Evolutionary conservation across 2,888 invertebrate genomes (phyloP).

Genomic region (Polydrusus tereticollis): DNA sequence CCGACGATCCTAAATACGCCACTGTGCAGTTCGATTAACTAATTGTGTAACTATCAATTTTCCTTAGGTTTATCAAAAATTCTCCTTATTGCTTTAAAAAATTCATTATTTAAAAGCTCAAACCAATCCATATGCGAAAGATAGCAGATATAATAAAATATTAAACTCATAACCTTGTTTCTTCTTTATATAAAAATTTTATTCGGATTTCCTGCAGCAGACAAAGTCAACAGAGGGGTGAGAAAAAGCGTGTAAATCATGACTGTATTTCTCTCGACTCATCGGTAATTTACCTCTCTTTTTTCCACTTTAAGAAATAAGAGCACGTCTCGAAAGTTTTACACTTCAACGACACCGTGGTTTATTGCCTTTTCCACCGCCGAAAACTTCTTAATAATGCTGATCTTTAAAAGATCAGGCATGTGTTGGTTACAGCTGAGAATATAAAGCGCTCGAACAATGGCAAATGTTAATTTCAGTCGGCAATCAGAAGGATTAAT

Average conservation of each 20-base stretch:
- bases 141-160: slow-evolving; percentile 17
- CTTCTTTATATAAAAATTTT: slow-evolving; percentile 1
- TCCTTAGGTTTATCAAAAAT: neutral
- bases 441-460: slow-evolving; percentile 60
- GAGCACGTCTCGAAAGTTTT: slow-evolving; percentile 61
- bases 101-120: neutral
- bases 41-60: neutral
- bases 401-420: slow-evolving; percentile 64
- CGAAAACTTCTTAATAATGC: slow-evolving; percentile 59
- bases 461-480: slow-evolving; percentile 61
- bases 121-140: neutral
- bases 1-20: too few species aligned
- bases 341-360: slow-evolving; percentile 63
- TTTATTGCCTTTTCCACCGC: slow-evolving; percentile 61
- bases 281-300: slow-evolving; percentile 61
- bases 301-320: slow-evolving; percentile 56
- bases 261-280: slow-evolving; percentile 60
- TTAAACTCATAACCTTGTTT: slow-evolving; percentile 1
- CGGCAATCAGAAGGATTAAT: slow-evolving; percentile 58
- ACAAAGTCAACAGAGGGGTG: slow-evolving; percentile 9
- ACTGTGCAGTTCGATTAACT: too few species aligned
- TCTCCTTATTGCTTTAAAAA: neutral
- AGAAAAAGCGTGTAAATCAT: slow-evolving; percentile 58
- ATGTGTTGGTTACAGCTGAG: slow-evolving; percentile 63
- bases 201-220: neutral